These are phyloP conservation scores for Poecilia latipinna DNA, from an alignment of 2,113 vertebrate species.

Conservation along the genomic window DNA sequence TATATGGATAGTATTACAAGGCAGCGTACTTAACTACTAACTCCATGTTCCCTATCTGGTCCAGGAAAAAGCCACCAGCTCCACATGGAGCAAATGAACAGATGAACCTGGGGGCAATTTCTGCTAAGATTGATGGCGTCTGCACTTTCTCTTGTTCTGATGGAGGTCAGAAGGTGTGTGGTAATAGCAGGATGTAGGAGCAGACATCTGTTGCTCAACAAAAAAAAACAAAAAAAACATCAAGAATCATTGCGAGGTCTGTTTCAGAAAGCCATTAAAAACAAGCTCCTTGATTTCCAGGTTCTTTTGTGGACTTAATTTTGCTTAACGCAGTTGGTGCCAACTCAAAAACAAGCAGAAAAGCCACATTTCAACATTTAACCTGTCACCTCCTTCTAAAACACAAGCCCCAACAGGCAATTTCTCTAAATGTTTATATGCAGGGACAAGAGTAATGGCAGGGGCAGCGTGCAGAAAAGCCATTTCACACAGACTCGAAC, in stretches of 20 bases:
- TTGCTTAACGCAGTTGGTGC: not conserved
- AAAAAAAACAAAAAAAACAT: constrained; percentile 34
- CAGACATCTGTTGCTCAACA: constrained; percentile 49
- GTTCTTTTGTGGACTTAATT: not conserved
- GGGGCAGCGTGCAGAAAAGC: constrained; percentile 60
- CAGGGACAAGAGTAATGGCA: constrained; percentile 62
- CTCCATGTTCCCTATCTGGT: constrained; percentile 41
- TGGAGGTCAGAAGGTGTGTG: constrained; percentile 42
- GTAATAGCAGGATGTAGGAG: constrained; percentile 57
- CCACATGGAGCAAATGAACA: constrained; percentile 59
- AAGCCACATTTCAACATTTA: constrained; percentile 32
- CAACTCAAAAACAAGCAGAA: constrained; percentile 7
- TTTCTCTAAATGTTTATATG: constrained; percentile 62
- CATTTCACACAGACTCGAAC: constrained; percentile 58
- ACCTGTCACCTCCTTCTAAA: constrained; percentile 30
- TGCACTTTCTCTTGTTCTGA: constrained; percentile 45
- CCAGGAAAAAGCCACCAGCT: constrained; percentile 16
- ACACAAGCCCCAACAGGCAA: constrained; percentile 36
- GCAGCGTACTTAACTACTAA: constrained; percentile 18
- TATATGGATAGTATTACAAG: not conserved
- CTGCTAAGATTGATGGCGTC: constrained; percentile 39
- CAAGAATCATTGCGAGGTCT: constrained; percentile 30
- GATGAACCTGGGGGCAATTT: constrained; percentile 44
- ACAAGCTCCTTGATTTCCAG: not conserved
- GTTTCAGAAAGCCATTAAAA: not conserved